Base-by-base conservation (phyloP, 2,888 invertebrate genomes). In the Tetheella fluctuosa region DNA sequence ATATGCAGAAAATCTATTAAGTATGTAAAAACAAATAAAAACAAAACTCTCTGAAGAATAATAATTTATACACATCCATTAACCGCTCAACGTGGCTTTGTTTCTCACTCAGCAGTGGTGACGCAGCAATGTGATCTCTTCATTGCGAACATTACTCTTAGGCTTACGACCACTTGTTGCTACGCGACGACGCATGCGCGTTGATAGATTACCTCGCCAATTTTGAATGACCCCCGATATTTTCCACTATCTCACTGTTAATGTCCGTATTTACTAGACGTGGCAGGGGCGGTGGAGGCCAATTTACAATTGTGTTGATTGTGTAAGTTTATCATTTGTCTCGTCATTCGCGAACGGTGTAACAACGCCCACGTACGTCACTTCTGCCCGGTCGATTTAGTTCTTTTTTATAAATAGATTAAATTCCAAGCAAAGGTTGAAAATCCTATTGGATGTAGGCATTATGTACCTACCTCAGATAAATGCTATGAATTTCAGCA, bases 161-260 rank as follows among this genome's bases (percentile, higher is more conserved):
- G 13, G 34, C 20, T 30, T 17, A 12, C 17, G 34, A 25, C 55
- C 55, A 55, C 55, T 55, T 55, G 55, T 55, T 55, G 55, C 55
- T 34, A 55, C 34, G 34, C 34, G 23, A 55, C 55, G 34, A 23
- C 55, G 55, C 55, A 23, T 55, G 55, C 55, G 34, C 34, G 20
- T 15, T 34, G 13, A 34, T 13, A 13, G 34, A 15, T 23, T 10
- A 20, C 6, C 37, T 13, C 10, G 34, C 25, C 48, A 48, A 20
- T 20, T 48, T 48, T 20, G 20, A 20, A 20, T 48, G 48, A 48
- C 48, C 48, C 48, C 20, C 48, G 10, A 20, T 48, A 48, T 48
- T 20, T 20, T 48, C 20, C 39, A 39, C n/a, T 39, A 39, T 39
- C 39, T n/a, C 39, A 1, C 7, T 39, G 39, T n/a, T 15, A 7